Evolutionary conservation across 1,140 invertebrate genomes (phyloP), one percentile per base, ranked within the genome.

Genomic region (Steinernema khuongi): DNA sequence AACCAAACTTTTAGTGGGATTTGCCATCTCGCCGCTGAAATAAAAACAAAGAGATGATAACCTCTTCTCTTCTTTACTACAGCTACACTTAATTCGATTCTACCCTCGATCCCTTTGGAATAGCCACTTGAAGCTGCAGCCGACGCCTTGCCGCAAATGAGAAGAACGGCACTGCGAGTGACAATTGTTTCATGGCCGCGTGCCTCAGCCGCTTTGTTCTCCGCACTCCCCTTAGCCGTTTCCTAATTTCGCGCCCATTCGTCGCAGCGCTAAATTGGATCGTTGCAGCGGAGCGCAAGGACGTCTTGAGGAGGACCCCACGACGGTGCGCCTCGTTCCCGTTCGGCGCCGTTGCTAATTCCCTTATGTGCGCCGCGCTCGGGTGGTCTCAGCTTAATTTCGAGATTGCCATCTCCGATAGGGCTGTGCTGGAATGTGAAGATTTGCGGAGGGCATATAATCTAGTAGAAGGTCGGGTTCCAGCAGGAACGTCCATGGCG

Each of bases 191-290:
- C 50, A 60, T 60, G 50, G 14, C 36, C 36, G 36, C 7, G 36
- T 41, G 36, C 36, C 36, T 14, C 50, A n/a, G 50, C 26, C 50
- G 50, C 50, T 60, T 60, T 60, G 50, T 60, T 22, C 50, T 60
- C 36, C n/a, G 7, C n/a, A 11, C n/a, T 41, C 36, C 36, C n/a
- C 50, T 26, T 17, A 60, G 50, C 50, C 50, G 50, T 60, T 60
- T 60, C 50, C 50, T 60, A 60, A 60, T 60, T 60, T 60, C 50
- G 50, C 50, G 50, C 50, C 50, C 50, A 60, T 60, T 60, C 50
- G 50, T 4, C 50, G 7, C 50, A 22, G 14, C 4, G 50, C 50
- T 60, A 60, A 60, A 60, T 60, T 60, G 50, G 50, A 60, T 60
- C 50, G 50, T 60, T 60, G 50, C 50, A 22, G 22, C 11, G 11